Evolutionary conservation across 2,113 vertebrate genomes (phyloP), one percentile per base, ranked within the genome.

Genomic region (Equus przewalskii): DNA sequence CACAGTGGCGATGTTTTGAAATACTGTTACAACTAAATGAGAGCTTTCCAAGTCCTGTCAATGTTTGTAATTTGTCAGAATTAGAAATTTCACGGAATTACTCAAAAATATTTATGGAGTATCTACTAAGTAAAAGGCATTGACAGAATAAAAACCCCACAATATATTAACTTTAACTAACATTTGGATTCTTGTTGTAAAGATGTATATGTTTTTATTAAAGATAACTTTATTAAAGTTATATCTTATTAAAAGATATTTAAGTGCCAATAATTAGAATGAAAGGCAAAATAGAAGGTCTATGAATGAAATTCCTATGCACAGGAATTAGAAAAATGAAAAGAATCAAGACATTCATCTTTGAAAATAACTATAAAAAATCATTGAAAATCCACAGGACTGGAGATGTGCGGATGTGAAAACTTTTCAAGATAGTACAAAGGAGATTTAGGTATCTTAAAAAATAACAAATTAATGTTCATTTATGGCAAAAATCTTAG

Each of bases 1-100:
- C 65, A 84, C 81, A 97, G 91, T 92, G 12, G 81, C 93, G 67
- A 96, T 96, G 69, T 86, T 96, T 98, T 93, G 67, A 97, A 97
- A 96, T 96, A 41, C 10, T 33, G 67, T 95, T 93, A 95, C 90
- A 78, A 79, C 64, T 94, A 85, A 97, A 85, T 56, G 76, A 84
- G 70, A 73, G 41, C 33, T 86, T 95, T 89, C 85, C n/a, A 96
- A 96, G 15, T 89, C 33, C 26, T 89, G 30, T 75, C 16, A 89
- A 60, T 86, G 56, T 89, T 91, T 96, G n/a, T 96, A 89, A 91
- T 89, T 87, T 91, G 49, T 96, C 82, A 93, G 83, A 78, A 72
- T 70, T 69, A 83, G 49, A 92, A 79, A 96, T 96, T 79, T 78
- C 7, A 91, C 75, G 46, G 10, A 89, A 93, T 84, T 96, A 13